Base-by-base conservation (phyloP, 2,888 invertebrate species). In the Vanessa cardui region DNA sequence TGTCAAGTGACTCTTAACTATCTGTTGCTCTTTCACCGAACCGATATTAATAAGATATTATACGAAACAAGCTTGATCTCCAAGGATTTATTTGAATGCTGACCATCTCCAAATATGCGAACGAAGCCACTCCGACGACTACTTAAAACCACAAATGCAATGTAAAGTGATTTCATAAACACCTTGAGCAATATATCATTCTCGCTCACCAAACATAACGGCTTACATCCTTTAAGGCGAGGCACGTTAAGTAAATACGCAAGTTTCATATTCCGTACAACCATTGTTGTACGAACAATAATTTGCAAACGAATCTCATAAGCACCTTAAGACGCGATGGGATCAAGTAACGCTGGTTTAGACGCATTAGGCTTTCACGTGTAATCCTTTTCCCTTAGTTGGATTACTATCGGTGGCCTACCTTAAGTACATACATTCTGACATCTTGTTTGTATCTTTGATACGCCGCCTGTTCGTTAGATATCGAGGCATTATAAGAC, bases 301-400 rank as follows among this genome's bases (percentile, higher is more conserved):
- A 87, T 88, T 87, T 87, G 84, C 85, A 85, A 83, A 80, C 77
- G 78, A 83, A 84, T 81, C 83, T 77, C 74, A 74, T 72, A 73
- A 73, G 65, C 70, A 70, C 79, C 68, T 74, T 80, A 80, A 84
- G 83, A 81, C 79, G 78, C 78, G 76, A 76, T 80, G 77, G 84
- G 85, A 88, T 88, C 85, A 86, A 83, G 82, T 85, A 84, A 85
- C 86, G 83, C 80, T 76, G 79, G 81, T 79, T 81, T 82, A 77
- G 78, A 78, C 78, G 84, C 84, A 85, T 88, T 86, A 88, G 83
- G 86, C 86, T 83, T 86, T 84, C 83, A 83, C 79, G 76, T 80
- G 84, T 89, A 90, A 90, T 88, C 89, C 88, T 80, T 82, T 79
- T 82, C 82, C 79, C 83, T 86, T 88, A 89, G 87, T 88, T 82